A percentile compares a stretch with the other conserved stretches of the same genome.
These are phyloP conservation scores for Zonotrichia albicollis DNA, from an alignment of 2,797 vertebrate genomes.

Conservation along the genomic window DNA sequence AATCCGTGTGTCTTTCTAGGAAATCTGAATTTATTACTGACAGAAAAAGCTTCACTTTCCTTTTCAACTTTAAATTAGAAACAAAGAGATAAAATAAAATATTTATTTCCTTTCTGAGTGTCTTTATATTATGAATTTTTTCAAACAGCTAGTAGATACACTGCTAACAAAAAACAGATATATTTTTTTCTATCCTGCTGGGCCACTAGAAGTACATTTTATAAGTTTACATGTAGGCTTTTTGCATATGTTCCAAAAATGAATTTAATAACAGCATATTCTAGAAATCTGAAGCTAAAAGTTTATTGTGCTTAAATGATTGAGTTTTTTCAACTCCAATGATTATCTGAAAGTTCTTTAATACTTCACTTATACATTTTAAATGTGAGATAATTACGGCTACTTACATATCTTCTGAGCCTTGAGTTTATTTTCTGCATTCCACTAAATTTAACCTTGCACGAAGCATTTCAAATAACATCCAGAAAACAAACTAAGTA, in stretches of 20 bases:
- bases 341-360: background rate
- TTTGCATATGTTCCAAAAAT: background rate
- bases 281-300: background rate
- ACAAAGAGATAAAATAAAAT: constrained; percentile 44
- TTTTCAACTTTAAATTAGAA: constrained; percentile 53
- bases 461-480: background rate
- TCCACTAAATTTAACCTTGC: background rate
- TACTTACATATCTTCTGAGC: background rate
- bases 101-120: constrained; percentile 15
- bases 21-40: background rate
- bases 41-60: background rate
- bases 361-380: background rate
- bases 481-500: background rate
- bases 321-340: background rate
- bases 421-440: background rate
- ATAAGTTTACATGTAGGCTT: background rate
- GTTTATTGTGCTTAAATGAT: background rate
- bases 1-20: background rate
- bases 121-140: background rate
- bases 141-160: background rate
- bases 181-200: background rate
- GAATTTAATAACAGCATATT: background rate
- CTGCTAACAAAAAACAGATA: constrained; percentile 1
- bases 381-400: background rate
- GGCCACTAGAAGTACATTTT: background rate